Percentiles rank a stretch among this genome's conserved stretches.
These are phyloP conservation scores for Drosophila kanapiae DNA, from an alignment of 1,140 invertebrate genomes.

Conservation along the genomic window DNA sequence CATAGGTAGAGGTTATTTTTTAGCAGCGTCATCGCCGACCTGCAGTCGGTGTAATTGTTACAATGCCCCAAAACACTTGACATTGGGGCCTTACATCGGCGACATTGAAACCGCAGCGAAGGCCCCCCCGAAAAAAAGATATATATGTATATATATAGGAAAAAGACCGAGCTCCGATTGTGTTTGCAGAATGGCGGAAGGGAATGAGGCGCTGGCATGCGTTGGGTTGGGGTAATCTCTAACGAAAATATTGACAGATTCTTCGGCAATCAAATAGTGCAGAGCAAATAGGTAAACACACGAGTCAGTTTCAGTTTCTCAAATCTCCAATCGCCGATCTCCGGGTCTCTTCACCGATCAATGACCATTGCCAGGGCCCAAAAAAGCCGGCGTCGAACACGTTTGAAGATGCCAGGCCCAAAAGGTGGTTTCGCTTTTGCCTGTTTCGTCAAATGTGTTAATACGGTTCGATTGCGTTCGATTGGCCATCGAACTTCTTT, in stretches of 20 bases:
- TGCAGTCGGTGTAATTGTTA: slow-evolving; percentile 56
- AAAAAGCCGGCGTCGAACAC: slow-evolving; percentile 38
- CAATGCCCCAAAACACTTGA: slow-evolving; percentile 47
- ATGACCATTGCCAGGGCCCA: slow-evolving; percentile 46
- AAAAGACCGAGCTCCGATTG: slow-evolving; percentile 14
- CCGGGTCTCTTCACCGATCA: slow-evolving; percentile 40
- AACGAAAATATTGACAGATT: slow-evolving; percentile 72
- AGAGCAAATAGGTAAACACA: slow-evolving; percentile 59
- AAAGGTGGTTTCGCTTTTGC: background rate
- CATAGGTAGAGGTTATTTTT: background rate
- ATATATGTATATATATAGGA: slow-evolving; percentile 10
- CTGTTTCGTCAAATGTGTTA: slow-evolving; percentile 33
- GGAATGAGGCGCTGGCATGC: slow-evolving; percentile 24
- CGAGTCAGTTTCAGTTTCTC: slow-evolving; percentile 24
- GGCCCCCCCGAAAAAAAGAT: slow-evolving; percentile 2
- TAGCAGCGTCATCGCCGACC: slow-evolving; percentile 40
- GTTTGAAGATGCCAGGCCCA: slow-evolving; percentile 47
- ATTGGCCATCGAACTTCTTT: slow-evolving; percentile 49
- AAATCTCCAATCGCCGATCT: slow-evolving; percentile 5
- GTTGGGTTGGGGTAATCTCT: slow-evolving; percentile 30
- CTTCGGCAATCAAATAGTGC: slow-evolving; percentile 65
- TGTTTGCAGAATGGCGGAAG: slow-evolving; percentile 72
- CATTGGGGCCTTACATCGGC: slow-evolving; percentile 38
- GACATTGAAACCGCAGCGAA: slow-evolving; percentile 49
- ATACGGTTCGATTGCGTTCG: slow-evolving; percentile 60